Base-by-base conservation (phyloP, 2,113 vertebrate genomes). In the Sinocyclocheilus grahami region DNA sequence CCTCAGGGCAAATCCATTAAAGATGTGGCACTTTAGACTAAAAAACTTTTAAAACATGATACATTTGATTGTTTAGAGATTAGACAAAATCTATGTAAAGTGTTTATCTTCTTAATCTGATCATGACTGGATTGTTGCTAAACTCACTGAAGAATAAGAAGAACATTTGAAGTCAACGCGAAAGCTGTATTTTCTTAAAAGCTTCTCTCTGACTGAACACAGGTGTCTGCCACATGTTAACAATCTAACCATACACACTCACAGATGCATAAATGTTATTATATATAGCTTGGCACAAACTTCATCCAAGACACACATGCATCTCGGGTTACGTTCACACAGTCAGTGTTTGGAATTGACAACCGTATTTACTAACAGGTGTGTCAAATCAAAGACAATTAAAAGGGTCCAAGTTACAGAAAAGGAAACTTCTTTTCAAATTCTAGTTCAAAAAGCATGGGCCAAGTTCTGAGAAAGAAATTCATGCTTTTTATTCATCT, bases 181-280 rank as follows among this genome's bases (percentile, higher is more conserved):
- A 33, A 27, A 37, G 18, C 77, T 60, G 30, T n/a, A n/a, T 83
- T 69, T 71, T 71, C 4, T 39, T 46, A 72, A 20, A 83, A 13
- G 63, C 81, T 55, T 83, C 81, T 87, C 30, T 79, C 82, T 83
- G 81, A 83, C 46, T 27, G 78, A 62, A 46, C 67, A 86, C 78
- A 86, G 67, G 65, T 86, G 78, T 78, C 37, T 13, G 27, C 79
- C 79, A 71, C 62, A 82, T 85, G 78, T 88, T 63, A 60, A 58
- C 46, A 33, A 75, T 67, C 74, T 76, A 69, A 55, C 63, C 51
- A 46, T 30, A 27, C 33, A 53, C 84, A 30, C 74, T 24, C 72
- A 65, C 12, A 63, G 6, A 85, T 12, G 33, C 27, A 74, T 55
- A 84, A 82, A 67, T 77, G 55, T 63, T 75, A 27, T 58, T 37